Percentiles rank a stretch among this genome's conserved stretches.
Evolutionary conservation across 2,797 vertebrate genomes (phyloP).

Genomic region (Anisognathus igniventris): DNA sequence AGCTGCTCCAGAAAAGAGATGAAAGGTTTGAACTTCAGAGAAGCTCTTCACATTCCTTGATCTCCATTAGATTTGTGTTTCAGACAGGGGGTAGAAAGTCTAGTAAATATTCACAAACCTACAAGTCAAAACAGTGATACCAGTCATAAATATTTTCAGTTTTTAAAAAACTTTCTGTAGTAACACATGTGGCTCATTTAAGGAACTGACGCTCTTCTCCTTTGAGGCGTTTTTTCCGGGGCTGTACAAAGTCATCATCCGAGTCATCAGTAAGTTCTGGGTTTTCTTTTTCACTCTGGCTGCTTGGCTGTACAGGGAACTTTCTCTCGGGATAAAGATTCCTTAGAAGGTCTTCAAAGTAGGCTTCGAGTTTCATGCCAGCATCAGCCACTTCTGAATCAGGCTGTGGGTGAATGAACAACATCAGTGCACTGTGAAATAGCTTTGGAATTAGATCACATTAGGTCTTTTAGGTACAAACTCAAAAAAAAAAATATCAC

Average conservation of each 20-base stretch:
- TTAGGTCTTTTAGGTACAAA: neutral
- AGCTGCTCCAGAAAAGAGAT: conserved; percentile 2
- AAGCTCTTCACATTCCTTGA: neutral
- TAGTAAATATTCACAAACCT: conserved; percentile 47
- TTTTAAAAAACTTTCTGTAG: neutral
- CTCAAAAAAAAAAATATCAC: neutral
- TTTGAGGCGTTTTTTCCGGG: conserved; percentile 79
- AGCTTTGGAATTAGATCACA: neutral
- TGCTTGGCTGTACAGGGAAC: conserved; percentile 67
- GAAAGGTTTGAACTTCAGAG: conserved; percentile 27
- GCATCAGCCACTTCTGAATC: conserved; percentile 80
- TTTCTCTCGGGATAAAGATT: conserved; percentile 75
- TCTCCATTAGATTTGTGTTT: neutral
- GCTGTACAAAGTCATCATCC: conserved; percentile 78
- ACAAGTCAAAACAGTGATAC: conserved; percentile 37
- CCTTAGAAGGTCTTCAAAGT: conserved; percentile 78
- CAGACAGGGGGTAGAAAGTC: conserved; percentile 27
- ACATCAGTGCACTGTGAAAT: neutral
- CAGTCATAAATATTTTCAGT: conserved; percentile 48
- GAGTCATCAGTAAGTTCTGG: conserved; percentile 73
- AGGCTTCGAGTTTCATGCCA: conserved; percentile 77
- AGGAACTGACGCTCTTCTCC: conserved; percentile 74
- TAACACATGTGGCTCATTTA: conserved; percentile 53
- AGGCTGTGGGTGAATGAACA: conserved; percentile 71
- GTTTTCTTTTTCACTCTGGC: conserved; percentile 65